phyloP scores from a whole-genome alignment of 2,113 vertebrate genomes.

The Thamnaconus septentrionalis region DNA sequence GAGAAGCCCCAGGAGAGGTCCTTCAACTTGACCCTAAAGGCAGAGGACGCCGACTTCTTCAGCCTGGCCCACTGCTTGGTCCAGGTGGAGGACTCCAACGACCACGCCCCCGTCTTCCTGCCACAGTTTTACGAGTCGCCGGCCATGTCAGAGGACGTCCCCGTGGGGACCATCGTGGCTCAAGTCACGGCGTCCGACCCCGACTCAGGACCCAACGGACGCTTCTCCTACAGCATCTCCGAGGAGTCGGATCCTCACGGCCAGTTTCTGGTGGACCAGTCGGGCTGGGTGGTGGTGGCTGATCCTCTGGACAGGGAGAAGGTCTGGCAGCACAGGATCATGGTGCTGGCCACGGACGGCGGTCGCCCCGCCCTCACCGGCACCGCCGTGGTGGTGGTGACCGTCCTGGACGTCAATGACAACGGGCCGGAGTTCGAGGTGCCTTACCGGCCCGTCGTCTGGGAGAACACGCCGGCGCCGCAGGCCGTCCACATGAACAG shows the following conservation, averaged over 20 bases:
- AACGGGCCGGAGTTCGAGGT: slow-evolving; percentile 87
- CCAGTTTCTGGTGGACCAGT: slow-evolving; percentile 81
- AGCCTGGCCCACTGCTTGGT: slow-evolving; percentile 80
- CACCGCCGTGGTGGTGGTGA: slow-evolving; percentile 80
- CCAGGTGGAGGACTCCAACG: slow-evolving; percentile 87
- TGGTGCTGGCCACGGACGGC: slow-evolving; percentile 80
- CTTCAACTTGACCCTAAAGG: slow-evolving; percentile 88
- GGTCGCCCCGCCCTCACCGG: slow-evolving; percentile 81
- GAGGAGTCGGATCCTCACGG: slow-evolving; percentile 78
- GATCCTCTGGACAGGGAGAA: slow-evolving; percentile 82
- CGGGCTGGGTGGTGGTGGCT: slow-evolving; percentile 82
- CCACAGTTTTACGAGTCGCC: slow-evolving; percentile 83
- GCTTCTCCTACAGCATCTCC: slow-evolving; percentile 79
- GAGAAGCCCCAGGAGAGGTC: slow-evolving; percentile 86
- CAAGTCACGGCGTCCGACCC: slow-evolving; percentile 85
- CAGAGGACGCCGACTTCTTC: slow-evolving; percentile 85
- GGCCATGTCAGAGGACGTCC: slow-evolving; percentile 78
- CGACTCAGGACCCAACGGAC: slow-evolving; percentile 86
- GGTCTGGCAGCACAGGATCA: slow-evolving; percentile 78
- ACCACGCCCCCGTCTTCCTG: slow-evolving; percentile 84
- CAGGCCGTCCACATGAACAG: slow-evolving; percentile 81
- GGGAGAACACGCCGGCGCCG: slow-evolving; percentile 83
- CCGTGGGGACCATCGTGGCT: slow-evolving; percentile 81
- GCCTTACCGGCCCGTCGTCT: slow-evolving; percentile 81
- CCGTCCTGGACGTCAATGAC: slow-evolving; percentile 84